Percentiles rank a stretch among this genome's conserved stretches.
Conservation (phyloP, 2,797 vertebrate genomes). For the Microchirus variegatus region DNA sequence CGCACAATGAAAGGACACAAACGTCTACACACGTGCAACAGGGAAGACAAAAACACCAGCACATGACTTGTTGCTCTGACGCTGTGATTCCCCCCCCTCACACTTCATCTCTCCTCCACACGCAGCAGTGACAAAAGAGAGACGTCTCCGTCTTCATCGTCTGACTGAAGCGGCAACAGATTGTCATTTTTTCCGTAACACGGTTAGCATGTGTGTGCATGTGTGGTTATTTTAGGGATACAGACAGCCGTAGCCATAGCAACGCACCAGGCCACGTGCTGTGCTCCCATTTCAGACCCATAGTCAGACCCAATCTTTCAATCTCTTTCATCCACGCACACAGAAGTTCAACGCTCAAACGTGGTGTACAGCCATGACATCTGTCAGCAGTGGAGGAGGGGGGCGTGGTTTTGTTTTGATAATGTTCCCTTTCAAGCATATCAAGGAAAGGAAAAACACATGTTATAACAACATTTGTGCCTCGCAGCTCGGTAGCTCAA, state of each 20-base stretch:
- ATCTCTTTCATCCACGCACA: slow-evolving; percentile 11
- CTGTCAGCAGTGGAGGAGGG: slow-evolving; percentile 18
- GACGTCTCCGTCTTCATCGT: slow-evolving; percentile 23
- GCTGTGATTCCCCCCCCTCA: neutral
- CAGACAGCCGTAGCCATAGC: slow-evolving; percentile 78
- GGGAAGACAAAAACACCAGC: neutral
- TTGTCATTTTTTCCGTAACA: slow-evolving; percentile 51
- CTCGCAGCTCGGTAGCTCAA: slow-evolving; percentile 13
- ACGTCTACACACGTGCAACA: neutral
- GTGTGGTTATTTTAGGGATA: slow-evolving; percentile 76
- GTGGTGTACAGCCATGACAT: neutral
- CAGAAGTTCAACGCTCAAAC: slow-evolving; percentile 6
- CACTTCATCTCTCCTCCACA: neutral
- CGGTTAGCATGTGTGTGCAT: slow-evolving; percentile 54
- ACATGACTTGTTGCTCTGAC: slow-evolving; percentile 41
- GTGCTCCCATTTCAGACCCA: slow-evolving; percentile 65
- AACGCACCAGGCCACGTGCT: slow-evolving; percentile 67
- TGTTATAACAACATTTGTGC: slow-evolving; percentile 23
- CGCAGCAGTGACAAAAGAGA: slow-evolving; percentile 3
- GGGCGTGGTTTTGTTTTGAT: neutral
- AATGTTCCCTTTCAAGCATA: neutral
- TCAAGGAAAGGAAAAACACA: neutral
- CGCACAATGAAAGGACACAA: neutral
- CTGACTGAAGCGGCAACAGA: slow-evolving; percentile 40
- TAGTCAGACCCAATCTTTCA: slow-evolving; percentile 30